Percentiles rank a stretch among this genome's conserved stretches.
These are phyloP conservation scores for Oryzaephilus surinamensis DNA, from an alignment of 1,140 invertebrate genomes.

Conservation along the genomic window DNA sequence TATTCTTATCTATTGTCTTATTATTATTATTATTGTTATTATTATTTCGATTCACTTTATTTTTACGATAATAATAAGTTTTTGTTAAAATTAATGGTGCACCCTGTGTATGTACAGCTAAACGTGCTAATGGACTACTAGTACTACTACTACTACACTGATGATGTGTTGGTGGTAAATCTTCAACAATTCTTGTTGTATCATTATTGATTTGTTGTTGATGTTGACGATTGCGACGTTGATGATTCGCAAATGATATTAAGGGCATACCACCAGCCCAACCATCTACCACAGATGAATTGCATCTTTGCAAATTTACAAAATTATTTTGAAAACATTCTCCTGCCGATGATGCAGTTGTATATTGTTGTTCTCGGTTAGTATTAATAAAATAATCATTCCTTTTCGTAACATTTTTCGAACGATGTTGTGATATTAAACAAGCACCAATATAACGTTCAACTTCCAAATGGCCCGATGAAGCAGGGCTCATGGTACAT, in stretches of 20 bases:
- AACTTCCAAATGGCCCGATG: slow-evolving; percentile 45
- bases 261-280: slow-evolving; percentile 32
- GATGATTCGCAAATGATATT: slow-evolving; percentile 26
- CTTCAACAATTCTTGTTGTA: slow-evolving; percentile 22
- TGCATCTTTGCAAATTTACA: too few species aligned
- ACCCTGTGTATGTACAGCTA: slow-evolving; percentile 67
- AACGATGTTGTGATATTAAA: slow-evolving; percentile 44
- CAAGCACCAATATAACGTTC: slow-evolving; percentile 56
- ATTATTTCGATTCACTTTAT: slow-evolving; percentile 2
- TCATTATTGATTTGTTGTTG: slow-evolving; percentile 22
- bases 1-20: not conserved
- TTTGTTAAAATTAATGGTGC: slow-evolving; percentile 61
- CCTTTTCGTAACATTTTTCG: slow-evolving; percentile 16
- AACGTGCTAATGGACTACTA: slow-evolving; percentile 45
- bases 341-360: too few species aligned
- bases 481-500: slow-evolving; percentile 50
- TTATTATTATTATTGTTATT: not conserved
- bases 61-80: slow-evolving; percentile 30
- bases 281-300: slow-evolving; percentile 8
- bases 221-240: slow-evolving; percentile 11
- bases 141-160: too few species aligned
- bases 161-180: slow-evolving; percentile 25
- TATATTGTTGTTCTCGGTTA: too few species aligned
- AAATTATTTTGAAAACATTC: too few species aligned
- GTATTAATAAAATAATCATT: too few species aligned